Evolutionary conservation across 2,797 vertebrate species (phyloP).

Genomic region (Ibycter americanus): DNA sequence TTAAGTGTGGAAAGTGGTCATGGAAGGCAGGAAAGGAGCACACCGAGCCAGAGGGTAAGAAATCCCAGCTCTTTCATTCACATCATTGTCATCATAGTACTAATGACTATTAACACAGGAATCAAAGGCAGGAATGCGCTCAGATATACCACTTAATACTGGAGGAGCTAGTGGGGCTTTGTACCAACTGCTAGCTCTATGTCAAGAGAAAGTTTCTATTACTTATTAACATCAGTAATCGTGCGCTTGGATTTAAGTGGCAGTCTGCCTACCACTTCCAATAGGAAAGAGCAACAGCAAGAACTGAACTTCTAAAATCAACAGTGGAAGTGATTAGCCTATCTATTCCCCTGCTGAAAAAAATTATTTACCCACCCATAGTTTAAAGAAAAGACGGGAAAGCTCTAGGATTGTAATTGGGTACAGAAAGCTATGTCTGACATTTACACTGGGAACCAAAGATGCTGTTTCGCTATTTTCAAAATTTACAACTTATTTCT

Average conservation of each 20-base stretch:
- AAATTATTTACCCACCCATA: background rate
- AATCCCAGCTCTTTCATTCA: background rate
- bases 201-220: background rate
- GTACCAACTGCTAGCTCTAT: background rate
- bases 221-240: background rate
- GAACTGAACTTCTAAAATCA: background rate
- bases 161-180: background rate
- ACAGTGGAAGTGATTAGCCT: background rate
- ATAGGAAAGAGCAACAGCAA: background rate
- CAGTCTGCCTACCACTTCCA: background rate
- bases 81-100: background rate
- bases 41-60: background rate
- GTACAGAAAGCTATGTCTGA: background rate
- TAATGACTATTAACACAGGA: background rate
- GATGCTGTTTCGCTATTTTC: background rate
- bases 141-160: background rate
- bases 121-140: background rate
- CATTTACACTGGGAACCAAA: background rate
- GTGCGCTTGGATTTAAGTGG: background rate
- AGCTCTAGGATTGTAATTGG: background rate
- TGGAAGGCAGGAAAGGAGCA: background rate
- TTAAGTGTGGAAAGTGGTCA: background rate
- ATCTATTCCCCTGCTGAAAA: background rate
- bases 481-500: background rate
- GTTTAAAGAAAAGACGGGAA: background rate